A percentile compares a stretch with the other conserved stretches of the same genome.
Evolutionary conservation across 2,113 vertebrate species (phyloP).

Genomic region (Dipodomys ordii): DNA sequence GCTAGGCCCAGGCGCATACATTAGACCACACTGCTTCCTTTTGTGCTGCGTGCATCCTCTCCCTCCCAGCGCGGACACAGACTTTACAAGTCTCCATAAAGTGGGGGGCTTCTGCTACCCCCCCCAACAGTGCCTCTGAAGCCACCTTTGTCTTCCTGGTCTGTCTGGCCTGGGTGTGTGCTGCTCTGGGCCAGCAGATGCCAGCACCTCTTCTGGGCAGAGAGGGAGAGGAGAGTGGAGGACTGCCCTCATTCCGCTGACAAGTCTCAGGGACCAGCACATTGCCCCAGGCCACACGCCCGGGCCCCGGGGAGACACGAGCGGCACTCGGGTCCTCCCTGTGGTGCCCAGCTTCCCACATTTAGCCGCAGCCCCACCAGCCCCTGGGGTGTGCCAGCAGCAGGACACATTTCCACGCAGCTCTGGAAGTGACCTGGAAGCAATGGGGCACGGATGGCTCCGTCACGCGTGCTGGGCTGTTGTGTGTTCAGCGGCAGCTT

Average conservation of each 20-base stretch:
- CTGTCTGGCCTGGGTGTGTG: no score
- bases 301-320: no score
- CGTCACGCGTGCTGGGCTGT: background rate
- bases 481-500: conserved; percentile 11
- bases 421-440: no score
- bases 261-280: background rate
- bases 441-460: no score
- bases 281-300: background rate
- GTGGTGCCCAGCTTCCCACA: background rate
- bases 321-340: background rate
- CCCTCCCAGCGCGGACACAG: conserved; percentile 78
- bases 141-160: conserved; percentile 83
- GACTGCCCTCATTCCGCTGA: conserved; percentile 31
- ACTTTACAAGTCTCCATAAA: conserved; percentile 85
- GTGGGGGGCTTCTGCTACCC: conserved; percentile 80
- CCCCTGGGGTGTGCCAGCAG: no score
- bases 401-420: no score
- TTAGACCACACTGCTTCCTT: conserved; percentile 87
- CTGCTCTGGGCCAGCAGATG: conserved; percentile 83
- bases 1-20: conserved; percentile 81
- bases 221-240: conserved; percentile 59
- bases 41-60: conserved; percentile 84
- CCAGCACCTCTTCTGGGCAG: conserved; percentile 62
- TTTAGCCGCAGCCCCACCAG: no score
- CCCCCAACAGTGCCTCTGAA: conserved; percentile 70